These are phyloP conservation scores for Fregata magnificens DNA, from an alignment of 2,113 vertebrate species.

Conservation along the genomic window DNA sequence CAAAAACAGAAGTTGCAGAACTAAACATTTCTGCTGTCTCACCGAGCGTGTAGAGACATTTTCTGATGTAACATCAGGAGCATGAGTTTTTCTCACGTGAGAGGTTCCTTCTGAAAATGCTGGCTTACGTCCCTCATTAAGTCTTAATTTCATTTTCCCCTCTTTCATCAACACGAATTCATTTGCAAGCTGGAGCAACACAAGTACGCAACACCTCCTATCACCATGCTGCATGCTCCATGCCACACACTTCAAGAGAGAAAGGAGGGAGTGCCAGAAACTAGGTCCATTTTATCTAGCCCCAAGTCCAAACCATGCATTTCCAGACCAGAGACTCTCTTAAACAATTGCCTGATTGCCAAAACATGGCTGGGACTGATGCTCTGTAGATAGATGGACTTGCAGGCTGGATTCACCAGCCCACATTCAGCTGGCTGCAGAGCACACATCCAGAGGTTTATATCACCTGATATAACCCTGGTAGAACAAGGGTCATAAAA, in stretches of 20 bases:
- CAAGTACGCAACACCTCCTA: neutral
- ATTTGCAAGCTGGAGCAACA: neutral
- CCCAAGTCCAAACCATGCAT: neutral
- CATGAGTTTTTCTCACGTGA: neutral
- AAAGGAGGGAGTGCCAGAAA: neutral
- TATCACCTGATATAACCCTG: neutral
- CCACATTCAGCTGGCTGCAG: neutral
- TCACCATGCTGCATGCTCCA: neutral
- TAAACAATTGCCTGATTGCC: accelerated
- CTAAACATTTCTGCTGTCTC: neutral
- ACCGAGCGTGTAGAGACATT: neutral
- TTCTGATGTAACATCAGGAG: neutral
- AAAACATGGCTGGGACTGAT: neutral
- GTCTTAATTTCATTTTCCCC: neutral
- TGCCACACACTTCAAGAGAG: neutral
- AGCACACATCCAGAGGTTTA: neutral
- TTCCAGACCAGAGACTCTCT: neutral
- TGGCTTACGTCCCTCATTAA: neutral
- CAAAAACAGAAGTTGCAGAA: neutral
- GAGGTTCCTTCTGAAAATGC: neutral
- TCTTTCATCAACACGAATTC: neutral
- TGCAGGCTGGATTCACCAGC: neutral
- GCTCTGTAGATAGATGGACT: neutral
- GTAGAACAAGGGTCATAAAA: neutral
- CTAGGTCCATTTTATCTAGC: neutral